A percentile compares a stretch with the other conserved stretches of the same genome.
phyloP scores from a whole-genome alignment of 2,113 vertebrate species.

The Tachysurus fulvidraco region DNA sequence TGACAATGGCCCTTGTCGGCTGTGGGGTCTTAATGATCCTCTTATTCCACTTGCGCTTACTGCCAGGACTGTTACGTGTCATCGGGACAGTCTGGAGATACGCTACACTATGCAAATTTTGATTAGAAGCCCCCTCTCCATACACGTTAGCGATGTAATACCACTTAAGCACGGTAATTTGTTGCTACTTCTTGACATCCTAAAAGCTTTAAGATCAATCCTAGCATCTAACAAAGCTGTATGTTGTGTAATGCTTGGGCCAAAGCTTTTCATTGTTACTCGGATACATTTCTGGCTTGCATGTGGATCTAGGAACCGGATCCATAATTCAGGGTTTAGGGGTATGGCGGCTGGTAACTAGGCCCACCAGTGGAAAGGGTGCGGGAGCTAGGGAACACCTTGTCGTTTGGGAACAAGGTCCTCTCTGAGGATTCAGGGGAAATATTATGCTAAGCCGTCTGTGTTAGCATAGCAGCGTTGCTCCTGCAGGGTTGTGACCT shows the following conservation, averaged over 20 bases:
- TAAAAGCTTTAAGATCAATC: constrained; percentile 52
- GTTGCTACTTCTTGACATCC: constrained; percentile 54
- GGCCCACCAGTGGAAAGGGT: constrained; percentile 65
- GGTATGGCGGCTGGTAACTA: constrained; percentile 24
- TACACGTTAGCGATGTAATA: constrained; percentile 42
- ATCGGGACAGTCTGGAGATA: constrained; percentile 46
- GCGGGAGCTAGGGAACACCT: constrained; percentile 82
- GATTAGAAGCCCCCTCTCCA: constrained; percentile 11
- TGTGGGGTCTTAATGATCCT: background rate
- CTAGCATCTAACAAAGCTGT: constrained; percentile 28
- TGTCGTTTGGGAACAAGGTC: constrained; percentile 84
- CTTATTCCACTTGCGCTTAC: background rate
- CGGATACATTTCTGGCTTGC: constrained; percentile 14
- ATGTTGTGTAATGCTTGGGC: constrained; percentile 34
- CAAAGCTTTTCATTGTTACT: constrained; percentile 58
- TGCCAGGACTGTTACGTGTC: constrained; percentile 27
- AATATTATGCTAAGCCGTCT: constrained; percentile 99
- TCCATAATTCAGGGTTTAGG: background rate
- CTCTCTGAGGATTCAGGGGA: constrained; percentile 81
- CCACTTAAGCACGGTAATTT: constrained; percentile 57
- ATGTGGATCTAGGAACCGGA: background rate
- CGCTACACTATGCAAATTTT: constrained; percentile 26
- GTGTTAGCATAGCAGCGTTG: constrained; percentile 99
- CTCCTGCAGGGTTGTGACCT: constrained; percentile 99
- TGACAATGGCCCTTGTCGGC: background rate